Evolutionary conservation across 2,797 vertebrate species (phyloP).

Genomic region (Smutsia temminckii): DNA sequence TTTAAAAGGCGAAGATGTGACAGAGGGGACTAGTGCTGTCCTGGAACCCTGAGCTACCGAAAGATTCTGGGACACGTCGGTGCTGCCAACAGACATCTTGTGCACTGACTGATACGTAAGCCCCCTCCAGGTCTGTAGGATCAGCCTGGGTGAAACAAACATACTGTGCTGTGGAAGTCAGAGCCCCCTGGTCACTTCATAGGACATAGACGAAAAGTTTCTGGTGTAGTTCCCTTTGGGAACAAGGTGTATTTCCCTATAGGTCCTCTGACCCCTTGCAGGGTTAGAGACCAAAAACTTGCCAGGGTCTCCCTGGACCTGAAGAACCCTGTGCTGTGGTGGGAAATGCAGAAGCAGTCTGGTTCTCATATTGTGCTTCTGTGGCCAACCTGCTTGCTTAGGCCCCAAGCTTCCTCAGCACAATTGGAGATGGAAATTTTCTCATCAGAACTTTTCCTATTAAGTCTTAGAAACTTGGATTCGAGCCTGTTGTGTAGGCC

Average conservation of each 20-base stretch:
- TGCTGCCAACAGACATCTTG: neutral
- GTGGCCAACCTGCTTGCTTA: slow-evolving; percentile 59
- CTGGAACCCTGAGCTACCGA: neutral
- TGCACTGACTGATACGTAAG: neutral
- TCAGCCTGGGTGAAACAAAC: neutral
- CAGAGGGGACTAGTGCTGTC: neutral
- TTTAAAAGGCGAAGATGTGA: neutral
- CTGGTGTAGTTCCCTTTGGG: neutral
- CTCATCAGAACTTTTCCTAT: slow-evolving; percentile 61
- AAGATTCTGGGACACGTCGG: neutral
- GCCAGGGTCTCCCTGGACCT: neutral
- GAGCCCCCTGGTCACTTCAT: neutral
- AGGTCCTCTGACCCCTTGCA: neutral
- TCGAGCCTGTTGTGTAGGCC: neutral
- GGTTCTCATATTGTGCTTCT: neutral
- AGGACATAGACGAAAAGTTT: neutral
- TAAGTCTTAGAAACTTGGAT: slow-evolving; percentile 33
- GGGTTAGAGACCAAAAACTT: neutral
- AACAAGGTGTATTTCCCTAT: neutral
- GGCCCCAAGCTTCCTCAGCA: slow-evolving; percentile 51
- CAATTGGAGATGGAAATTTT: slow-evolving; percentile 53
- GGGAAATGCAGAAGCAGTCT: neutral
- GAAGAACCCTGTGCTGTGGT: neutral
- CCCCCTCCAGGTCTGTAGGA: neutral
- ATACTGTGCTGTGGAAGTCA: neutral